A percentile compares a stretch with the other conserved stretches of the same genome.
Conservation (phyloP, 2,797 vertebrate species). For the Ispidina picta region DNA sequence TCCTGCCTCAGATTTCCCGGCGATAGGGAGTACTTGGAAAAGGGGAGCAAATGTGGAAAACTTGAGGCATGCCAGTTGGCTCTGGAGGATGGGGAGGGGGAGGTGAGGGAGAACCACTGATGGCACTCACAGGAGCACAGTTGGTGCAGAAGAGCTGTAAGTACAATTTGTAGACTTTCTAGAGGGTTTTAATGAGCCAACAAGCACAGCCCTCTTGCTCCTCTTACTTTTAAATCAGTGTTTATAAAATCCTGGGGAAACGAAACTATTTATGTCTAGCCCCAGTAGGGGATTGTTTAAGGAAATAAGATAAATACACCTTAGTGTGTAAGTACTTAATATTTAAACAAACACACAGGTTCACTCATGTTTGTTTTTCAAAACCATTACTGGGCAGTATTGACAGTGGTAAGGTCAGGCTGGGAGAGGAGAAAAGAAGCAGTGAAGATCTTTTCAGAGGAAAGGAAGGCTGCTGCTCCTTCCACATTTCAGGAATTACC, state of each 20-base stretch:
- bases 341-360: neutral
- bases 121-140: slow-evolving; percentile 18
- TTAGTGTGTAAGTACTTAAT: neutral
- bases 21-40: neutral
- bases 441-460: neutral
- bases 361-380: slow-evolving; percentile 21
- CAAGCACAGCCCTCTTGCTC: neutral
- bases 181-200: neutral
- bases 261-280: neutral
- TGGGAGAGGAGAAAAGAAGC: neutral
- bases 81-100: neutral
- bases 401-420: neutral
- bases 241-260: neutral
- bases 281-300: neutral
- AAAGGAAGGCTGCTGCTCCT: neutral
- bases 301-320: neutral
- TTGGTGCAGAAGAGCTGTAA: neutral
- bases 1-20: neutral
- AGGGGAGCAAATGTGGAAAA: neutral
- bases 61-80: neutral
- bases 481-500: neutral
- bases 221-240: neutral
- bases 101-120: neutral
- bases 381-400: neutral
- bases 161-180: neutral